These are phyloP conservation scores for Trichopoda pennipes DNA, from an alignment of 2,888 invertebrate species.

Conservation along the genomic window DNA sequence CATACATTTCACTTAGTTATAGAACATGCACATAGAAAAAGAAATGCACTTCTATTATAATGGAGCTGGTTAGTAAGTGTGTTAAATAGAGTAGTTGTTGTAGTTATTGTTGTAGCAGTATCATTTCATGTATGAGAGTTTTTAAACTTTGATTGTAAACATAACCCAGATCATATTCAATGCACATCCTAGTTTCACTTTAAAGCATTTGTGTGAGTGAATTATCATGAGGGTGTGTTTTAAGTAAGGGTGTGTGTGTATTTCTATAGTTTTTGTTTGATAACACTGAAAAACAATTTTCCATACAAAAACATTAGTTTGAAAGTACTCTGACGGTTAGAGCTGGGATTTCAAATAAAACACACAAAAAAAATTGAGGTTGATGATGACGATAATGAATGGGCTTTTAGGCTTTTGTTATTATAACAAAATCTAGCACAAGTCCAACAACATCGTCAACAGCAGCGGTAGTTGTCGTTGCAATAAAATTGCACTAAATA, in stretches of 20 bases:
- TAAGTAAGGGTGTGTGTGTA: neutral
- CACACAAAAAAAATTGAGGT: conserved; percentile 55
- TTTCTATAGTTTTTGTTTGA: conserved; percentile 45
- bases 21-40: neutral
- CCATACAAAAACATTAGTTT: conserved; percentile 38
- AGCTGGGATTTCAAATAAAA: conserved; percentile 36
- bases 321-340: conserved; percentile 45
- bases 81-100: neutral
- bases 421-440: conserved; percentile 55
- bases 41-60: neutral
- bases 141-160: conserved; percentile 62
- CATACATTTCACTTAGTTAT: neutral
- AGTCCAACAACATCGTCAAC: conserved; percentile 40
- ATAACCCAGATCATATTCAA: conserved; percentile 67
- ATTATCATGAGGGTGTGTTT: conserved; percentile 6
- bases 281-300: conserved; percentile 52
- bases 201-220: neutral
- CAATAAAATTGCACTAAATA: conserved; percentile 26
- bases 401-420: conserved; percentile 57
- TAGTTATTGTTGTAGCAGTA: conserved; percentile 17
- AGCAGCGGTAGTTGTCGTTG: neutral
- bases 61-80: neutral
- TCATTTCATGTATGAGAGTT: conserved; percentile 44
- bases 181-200: conserved; percentile 62
- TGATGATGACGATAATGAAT: conserved; percentile 62